These are phyloP conservation scores for Halocaridina rubra DNA, from an alignment of 2,888 invertebrate species.

Conservation along the genomic window DNA sequence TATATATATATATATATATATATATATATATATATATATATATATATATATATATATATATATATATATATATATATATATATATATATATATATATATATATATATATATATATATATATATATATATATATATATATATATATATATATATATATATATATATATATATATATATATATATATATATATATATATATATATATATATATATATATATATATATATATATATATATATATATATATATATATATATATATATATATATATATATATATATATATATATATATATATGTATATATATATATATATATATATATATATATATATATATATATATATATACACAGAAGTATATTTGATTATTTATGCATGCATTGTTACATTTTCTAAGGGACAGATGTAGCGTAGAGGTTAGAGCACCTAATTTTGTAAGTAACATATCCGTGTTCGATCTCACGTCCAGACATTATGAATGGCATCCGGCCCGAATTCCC, in stretches of 20 bases:
- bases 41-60: slow-evolving; percentile 10
- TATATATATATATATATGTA: not conserved
- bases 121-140: slow-evolving; percentile 7
- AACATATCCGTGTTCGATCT: too few relatives aligned
- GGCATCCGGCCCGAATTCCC: too few relatives aligned
- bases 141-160: not conserved
- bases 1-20: not conserved
- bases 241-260: not conserved
- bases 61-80: not conserved
- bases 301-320: not conserved
- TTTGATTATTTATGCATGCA: too few relatives aligned
- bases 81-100: not conserved
- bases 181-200: not conserved
- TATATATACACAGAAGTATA: not conserved
- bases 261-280: not conserved
- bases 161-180: not conserved
- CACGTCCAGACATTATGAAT: too few relatives aligned
- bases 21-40: not conserved
- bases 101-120: slow-evolving; percentile 9
- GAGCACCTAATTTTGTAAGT: too few relatives aligned
- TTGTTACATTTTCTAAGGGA: too few relatives aligned
- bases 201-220: not conserved
- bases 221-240: not conserved
- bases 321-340: not conserved
- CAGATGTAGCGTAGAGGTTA: too few relatives aligned